Base-by-base conservation (phyloP, 2,113 vertebrate species). In the Syrmaticus mikado region DNA sequence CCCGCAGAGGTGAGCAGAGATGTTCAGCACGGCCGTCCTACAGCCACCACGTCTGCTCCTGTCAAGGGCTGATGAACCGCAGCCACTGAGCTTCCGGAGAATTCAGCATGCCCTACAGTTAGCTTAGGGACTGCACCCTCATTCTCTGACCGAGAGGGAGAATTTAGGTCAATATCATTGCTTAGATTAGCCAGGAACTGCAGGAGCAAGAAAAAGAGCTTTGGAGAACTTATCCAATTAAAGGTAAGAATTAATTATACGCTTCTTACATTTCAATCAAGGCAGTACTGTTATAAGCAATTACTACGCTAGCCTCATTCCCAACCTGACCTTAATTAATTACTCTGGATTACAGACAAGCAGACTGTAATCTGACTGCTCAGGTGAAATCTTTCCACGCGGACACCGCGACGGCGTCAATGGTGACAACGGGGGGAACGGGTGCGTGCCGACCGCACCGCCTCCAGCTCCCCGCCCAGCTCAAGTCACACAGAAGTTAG, bases 201-300 rank as follows among this genome's bases (percentile, higher is more conserved):
- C 21, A 58, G 40, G 18, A 87, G 60, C 45, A 67, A 46, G 83
- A 40, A 32, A 58, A 83, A 74, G 50, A 4, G 1, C 60, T 70
- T 77, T 28, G 77, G 46, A 94, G 22, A 78, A 82, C 38, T 81
- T 52, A 90, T 5, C 32, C 61, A 90, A 83, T 86, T 94, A 93
- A 81, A 81, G 61, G 46, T 40, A 92, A 92, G 41, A 92, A 92
- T 75, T 95, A 94, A 93, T 90, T 88, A 88, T 53, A 90, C 4
- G 46, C 61, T 55, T 13, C 72, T 87, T 64, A 74, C 2, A 3
- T 38, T 93, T 68, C 46, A 65, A 67, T 64, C 76, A 52, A 78
- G 65, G 83, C 52, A 88, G 73, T 13, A 85, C 65, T 22, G 19
- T 83, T 94, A 90, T 1, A 6, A 91, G 48, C 67, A 92, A 71